Percentiles rank a stretch among this genome's conserved stretches.
Conservation (phyloP, 2,797 vertebrate genomes). For the Ispidina lecontei region DNA sequence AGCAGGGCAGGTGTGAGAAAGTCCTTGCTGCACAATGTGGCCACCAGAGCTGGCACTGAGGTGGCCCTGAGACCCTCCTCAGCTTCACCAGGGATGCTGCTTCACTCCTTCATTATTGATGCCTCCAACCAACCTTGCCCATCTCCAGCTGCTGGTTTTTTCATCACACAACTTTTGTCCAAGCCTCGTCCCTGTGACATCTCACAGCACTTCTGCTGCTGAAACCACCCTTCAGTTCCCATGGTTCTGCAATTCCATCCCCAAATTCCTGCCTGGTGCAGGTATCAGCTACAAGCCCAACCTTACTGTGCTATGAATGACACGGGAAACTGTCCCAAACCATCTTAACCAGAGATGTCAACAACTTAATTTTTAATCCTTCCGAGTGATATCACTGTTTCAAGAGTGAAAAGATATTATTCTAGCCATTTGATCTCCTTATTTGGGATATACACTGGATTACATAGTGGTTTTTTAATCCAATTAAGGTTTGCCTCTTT, state of each 20-base stretch:
- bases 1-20: neutral
- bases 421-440: slow-evolving; percentile 28
- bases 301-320: neutral
- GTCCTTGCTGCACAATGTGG: accelerated
- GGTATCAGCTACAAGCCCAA: neutral
- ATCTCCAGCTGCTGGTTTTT: neutral
- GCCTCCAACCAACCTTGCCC: neutral
- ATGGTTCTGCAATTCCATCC: neutral
- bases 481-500: slow-evolving; percentile 12
- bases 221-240: neutral
- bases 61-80: accelerated
- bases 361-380: slow-evolving; percentile 29
- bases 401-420: neutral
- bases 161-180: neutral
- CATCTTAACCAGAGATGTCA: neutral
- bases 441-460: slow-evolving; percentile 18
- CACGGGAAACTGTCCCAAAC: neutral
- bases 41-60: neutral
- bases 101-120: accelerated
- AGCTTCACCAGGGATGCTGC: accelerated
- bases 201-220: accelerated
- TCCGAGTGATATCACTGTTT: slow-evolving; percentile 1
- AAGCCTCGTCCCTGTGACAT: neutral
- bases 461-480: neutral
- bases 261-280: neutral